These are phyloP conservation scores for Carapus acus DNA, from an alignment of 2,797 vertebrate genomes.

Conservation along the genomic window DNA sequence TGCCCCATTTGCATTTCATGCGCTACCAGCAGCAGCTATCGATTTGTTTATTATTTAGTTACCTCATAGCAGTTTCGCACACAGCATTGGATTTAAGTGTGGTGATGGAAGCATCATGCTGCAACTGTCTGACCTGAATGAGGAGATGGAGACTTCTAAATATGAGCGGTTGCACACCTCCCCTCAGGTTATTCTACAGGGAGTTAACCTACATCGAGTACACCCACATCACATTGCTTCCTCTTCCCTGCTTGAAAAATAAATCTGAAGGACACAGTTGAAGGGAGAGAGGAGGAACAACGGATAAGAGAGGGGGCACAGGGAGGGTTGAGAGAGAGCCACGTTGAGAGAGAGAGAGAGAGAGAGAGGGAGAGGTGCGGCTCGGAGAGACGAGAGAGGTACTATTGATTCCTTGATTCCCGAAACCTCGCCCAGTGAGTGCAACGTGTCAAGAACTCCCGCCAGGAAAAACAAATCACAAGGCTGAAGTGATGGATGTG, in stretches of 20 bases:
- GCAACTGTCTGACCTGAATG: constrained; percentile 35
- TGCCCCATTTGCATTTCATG: too few relatives aligned
- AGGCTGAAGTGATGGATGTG: constrained; percentile 78
- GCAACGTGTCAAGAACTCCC: constrained; percentile 71
- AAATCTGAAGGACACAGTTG: constrained; percentile 55
- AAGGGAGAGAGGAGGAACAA: constrained; percentile 34
- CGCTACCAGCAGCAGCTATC: too few relatives aligned
- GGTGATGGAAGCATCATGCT: constrained; percentile 10
- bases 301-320: constrained; percentile 11
- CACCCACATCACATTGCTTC: constrained; percentile 53
- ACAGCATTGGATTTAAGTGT: constrained; percentile 16
- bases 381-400: constrained; percentile 47
- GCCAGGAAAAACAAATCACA: constrained; percentile 77
- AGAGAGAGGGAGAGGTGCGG: constrained; percentile 42
- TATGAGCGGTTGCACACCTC: constrained; percentile 49
- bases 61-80: constrained; percentile 14
- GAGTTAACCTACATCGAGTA: constrained; percentile 61
- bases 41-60: not conserved
- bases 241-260: constrained; percentile 52
- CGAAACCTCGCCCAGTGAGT: constrained; percentile 68
- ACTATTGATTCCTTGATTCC: constrained; percentile 75
- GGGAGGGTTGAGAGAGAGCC: constrained; percentile 1
- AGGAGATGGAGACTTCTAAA: constrained; percentile 36
- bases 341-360: constrained; percentile 15
- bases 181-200: constrained; percentile 45